Percentiles rank a stretch among this genome's conserved stretches.
phyloP scores from a whole-genome alignment of 2,113 vertebrate genomes.

The Atherinomorus stipes region DNA sequence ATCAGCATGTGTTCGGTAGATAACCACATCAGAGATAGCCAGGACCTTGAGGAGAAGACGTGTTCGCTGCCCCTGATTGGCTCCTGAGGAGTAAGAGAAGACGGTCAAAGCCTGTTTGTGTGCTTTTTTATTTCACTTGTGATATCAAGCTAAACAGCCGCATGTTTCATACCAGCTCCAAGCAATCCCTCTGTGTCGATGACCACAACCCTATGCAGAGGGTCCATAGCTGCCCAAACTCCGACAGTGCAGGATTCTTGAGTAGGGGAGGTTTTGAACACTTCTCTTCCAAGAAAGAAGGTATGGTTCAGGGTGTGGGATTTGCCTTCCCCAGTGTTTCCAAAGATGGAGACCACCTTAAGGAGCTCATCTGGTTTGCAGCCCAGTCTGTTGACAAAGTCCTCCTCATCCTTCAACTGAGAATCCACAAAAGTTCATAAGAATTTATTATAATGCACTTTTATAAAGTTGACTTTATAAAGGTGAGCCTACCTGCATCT shows the following conservation, averaged over 20 bases:
- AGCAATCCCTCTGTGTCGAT: conserved; percentile 97
- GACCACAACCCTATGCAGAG: conserved; percentile 90
- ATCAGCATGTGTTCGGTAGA: conserved; percentile 97
- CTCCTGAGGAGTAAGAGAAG: conserved; percentile 72
- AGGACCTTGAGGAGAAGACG: conserved; percentile 96
- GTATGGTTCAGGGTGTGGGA: conserved; percentile 98
- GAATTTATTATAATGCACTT: rapidly evolving
- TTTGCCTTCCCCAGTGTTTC: conserved; percentile 98
- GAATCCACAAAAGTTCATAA: conserved; percentile 35
- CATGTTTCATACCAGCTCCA: conserved; percentile 82
- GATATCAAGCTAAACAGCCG: background rate
- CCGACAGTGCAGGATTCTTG: conserved; percentile 98
- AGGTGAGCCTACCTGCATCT: conserved; percentile 90
- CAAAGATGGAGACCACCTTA: conserved; percentile 98
- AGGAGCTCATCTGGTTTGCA: conserved; percentile 93
- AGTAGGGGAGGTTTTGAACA: conserved; percentile 96
- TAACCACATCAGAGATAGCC: conserved; percentile 95
- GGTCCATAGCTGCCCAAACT: conserved; percentile 97
- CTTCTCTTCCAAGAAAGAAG: conserved; percentile 96
- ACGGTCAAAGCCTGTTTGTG: background rate
- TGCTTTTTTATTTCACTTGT: background rate
- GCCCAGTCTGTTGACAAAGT: conserved; percentile 91
- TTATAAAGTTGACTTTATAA: background rate
- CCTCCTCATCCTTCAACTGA: conserved; percentile 92
- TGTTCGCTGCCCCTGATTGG: conserved; percentile 95